Conservation (phyloP, 1,140 invertebrate species). For the Ceratina australensis region DNA sequence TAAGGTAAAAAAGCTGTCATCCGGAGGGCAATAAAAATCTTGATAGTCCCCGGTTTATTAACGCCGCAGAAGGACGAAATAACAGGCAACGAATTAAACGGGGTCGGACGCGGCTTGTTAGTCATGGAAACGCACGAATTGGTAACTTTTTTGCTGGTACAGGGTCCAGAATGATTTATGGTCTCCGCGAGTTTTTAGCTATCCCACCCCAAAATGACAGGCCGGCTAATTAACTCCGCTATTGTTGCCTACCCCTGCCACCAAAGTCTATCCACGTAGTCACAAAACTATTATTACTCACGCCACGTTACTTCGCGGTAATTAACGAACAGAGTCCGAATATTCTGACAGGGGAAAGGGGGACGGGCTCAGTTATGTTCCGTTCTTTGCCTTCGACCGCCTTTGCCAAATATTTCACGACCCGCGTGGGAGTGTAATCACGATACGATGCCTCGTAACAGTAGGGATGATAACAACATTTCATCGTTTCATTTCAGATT, state of each 20-base stretch:
- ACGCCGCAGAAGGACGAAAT: not conserved
- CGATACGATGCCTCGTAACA: not conserved
- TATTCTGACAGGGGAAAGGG: constrained; percentile 46
- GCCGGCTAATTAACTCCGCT: constrained; percentile 75
- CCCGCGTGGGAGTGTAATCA: not conserved
- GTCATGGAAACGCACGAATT: constrained; percentile 30
- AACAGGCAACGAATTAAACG: constrained; percentile 24
- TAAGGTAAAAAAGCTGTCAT: not conserved
- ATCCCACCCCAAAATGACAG: constrained; percentile 70
- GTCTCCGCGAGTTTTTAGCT: constrained; percentile 70
- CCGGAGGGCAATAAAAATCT: not conserved
- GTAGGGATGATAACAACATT: not conserved
- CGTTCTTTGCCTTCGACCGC: constrained; percentile 36
- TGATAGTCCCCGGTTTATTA: not conserved
- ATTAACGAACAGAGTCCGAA: constrained; percentile 64
- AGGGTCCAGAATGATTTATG: constrained; percentile 70
- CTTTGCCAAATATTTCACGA: constrained; percentile 30
- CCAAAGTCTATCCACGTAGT: constrained; percentile 46
- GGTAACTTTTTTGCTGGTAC: constrained; percentile 47
- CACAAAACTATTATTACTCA: constrained; percentile 75
- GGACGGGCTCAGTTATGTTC: constrained; percentile 39
- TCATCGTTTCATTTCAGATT: not conserved
- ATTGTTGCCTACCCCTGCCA: constrained; percentile 67
- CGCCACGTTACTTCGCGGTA: constrained; percentile 62
- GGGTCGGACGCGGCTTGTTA: constrained; percentile 23